A percentile compares a stretch with the other conserved stretches of the same genome.
These are phyloP conservation scores for Acanthococcus lagerstroemiae DNA, from an alignment of 2,888 invertebrate genomes.

Conservation along the genomic window DNA sequence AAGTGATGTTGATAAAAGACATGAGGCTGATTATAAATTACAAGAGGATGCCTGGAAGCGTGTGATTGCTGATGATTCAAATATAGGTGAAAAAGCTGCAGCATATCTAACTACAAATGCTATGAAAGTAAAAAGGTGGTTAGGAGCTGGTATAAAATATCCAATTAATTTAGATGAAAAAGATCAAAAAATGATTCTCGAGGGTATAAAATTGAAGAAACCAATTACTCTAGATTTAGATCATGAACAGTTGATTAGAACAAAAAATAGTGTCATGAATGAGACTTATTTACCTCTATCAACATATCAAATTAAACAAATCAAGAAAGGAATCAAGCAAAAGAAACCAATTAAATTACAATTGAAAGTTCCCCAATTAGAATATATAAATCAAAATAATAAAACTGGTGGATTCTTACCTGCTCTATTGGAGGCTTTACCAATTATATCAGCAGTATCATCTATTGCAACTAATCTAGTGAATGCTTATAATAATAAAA, in stretches of 20 bases:
- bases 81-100: constrained; percentile 23
- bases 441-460: too few relatives aligned
- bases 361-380: background rate
- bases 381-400: constrained; percentile 1
- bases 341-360: background rate
- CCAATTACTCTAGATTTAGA: background rate
- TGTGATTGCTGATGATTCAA: constrained; percentile 21
- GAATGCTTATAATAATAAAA: constrained; percentile 12
- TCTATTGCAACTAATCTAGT: background rate
- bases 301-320: background rate
- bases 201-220: background rate
- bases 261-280: constrained; percentile 2
- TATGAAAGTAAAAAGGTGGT: constrained; percentile 28
- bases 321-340: background rate
- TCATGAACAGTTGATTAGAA: background rate
- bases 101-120: constrained; percentile 20
- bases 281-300: constrained; percentile 7
- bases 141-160: constrained; percentile 19
- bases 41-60: constrained; percentile 31
- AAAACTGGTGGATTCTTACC: background rate
- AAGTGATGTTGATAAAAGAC: constrained; percentile 14
- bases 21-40: constrained; percentile 30
- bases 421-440: background rate
- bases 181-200: background rate
- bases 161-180: background rate